Conservation (phyloP, 1,140 invertebrate species). For the Aphaenogaster ashmeadi region DNA sequence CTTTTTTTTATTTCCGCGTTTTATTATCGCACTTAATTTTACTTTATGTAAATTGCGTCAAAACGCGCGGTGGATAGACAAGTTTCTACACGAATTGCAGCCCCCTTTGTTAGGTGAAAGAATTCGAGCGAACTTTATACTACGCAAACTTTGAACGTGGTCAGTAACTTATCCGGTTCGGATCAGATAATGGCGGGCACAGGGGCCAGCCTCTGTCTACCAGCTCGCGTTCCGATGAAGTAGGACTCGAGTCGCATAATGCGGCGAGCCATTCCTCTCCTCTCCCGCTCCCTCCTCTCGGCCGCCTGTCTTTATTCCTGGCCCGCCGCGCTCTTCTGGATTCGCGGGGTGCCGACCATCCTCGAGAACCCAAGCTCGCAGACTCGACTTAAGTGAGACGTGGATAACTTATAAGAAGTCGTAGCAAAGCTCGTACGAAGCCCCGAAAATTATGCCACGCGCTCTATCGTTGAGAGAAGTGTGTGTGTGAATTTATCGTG, state of each 20-base stretch:
- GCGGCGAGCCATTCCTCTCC: constrained; percentile 4
- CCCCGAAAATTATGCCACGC: constrained; percentile 14
- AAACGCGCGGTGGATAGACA: too few relatives aligned
- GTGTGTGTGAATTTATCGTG: constrained; percentile 4
- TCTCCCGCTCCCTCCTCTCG: neutral
- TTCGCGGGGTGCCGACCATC: constrained; percentile 55
- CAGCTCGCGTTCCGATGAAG: constrained; percentile 71
- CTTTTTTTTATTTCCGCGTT: neutral
- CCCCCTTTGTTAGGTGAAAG: constrained; percentile 6
- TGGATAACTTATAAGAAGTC: constrained; percentile 60
- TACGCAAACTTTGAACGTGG: constrained; percentile 53
- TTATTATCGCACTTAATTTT: neutral
- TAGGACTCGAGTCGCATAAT: constrained; percentile 69
- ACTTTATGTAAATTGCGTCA: neutral
- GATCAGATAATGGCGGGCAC: constrained; percentile 77
- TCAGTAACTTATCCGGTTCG: constrained; percentile 58
- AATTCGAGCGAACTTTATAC: constrained; percentile 25
- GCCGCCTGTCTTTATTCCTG: neutral
- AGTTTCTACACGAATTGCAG: neutral
- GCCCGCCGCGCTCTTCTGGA: constrained; percentile 5
- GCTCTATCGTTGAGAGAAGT: constrained; percentile 7
- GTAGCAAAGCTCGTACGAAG: neutral
- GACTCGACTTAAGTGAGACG: constrained; percentile 73
- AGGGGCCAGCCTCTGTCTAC: constrained; percentile 64
- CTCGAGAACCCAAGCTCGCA: neutral